Conservation (phyloP, 2,888 invertebrate genomes). For the Lacanobia wlatinum region DNA sequence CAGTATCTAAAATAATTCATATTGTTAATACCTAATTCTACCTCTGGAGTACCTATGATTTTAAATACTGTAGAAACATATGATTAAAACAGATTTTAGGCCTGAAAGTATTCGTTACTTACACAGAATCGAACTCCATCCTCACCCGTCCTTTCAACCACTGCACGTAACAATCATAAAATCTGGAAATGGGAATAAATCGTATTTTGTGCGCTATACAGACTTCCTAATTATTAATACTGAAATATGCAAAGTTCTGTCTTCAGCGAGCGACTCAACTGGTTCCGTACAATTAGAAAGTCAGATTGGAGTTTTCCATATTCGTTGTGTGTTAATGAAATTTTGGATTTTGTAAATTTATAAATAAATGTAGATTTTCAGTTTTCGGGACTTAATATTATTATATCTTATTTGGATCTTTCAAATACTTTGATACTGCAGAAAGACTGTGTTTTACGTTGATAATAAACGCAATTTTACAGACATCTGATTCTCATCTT, state of each 20-base stretch:
- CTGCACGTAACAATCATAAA: slow-evolving; percentile 36
- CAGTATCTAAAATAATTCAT: neutral
- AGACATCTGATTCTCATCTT: no score
- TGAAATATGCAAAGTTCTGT: slow-evolving; percentile 88
- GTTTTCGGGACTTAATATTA: neutral
- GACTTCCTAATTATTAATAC: slow-evolving; percentile 83
- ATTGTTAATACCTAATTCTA: neutral
- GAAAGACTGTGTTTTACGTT: no score
- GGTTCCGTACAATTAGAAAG: slow-evolving; percentile 83
- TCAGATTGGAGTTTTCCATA: slow-evolving; percentile 85
- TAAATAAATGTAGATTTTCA: slow-evolving; percentile 48
- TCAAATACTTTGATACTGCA: neutral
- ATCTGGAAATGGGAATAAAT: slow-evolving; percentile 78
- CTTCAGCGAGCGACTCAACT: slow-evolving; percentile 70
- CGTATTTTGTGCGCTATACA: slow-evolving; percentile 76
- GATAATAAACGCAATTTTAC: no score
- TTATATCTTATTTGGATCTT: neutral
- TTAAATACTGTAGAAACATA: neutral
- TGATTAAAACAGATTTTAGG: neutral
- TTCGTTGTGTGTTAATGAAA: slow-evolving; percentile 75
- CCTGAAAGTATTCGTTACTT: neutral
- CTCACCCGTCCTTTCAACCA: neutral
- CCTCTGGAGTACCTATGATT: neutral
- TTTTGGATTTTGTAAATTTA: slow-evolving; percentile 61
- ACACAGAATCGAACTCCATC: slow-evolving; percentile 47